Base-by-base conservation (phyloP, 2,797 vertebrate species). In the Hippoglossus hippoglossus region DNA sequence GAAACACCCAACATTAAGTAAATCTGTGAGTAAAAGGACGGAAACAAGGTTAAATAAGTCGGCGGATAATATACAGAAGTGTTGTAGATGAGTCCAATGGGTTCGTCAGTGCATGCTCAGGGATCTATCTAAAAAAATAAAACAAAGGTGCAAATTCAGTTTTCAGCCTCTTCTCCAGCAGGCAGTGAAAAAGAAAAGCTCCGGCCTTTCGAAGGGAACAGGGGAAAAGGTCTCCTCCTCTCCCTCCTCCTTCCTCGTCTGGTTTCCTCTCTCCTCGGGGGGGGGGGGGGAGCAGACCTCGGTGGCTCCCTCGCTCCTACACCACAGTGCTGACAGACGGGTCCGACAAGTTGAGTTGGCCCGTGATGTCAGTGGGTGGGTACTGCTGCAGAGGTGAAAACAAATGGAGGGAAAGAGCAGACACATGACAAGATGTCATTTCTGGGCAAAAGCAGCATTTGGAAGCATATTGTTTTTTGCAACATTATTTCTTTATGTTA, bases 291-390 rank as follows among this genome's bases (percentile, higher is more conserved):
- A 81, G 75, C 46, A 26, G 49, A 47, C 66, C 15, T 76, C 71
- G 2, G 47, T 2, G 64, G 70, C 62, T 80, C 77, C 78, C 84
- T 89, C 91, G 83, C 77, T 94, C 44, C 94, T 76, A 99, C 92
- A 99, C 98, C 96, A 99, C 98, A 51, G 98, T 99, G 96, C 98
- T 99, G 95, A 99, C 98, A 86, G 98, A 99, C 88, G 98, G 98
- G 94, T 99, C 98, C 47, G 98, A 99, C 93, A 99, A 94, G 96
- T 99, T 99, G 94, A 99, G 97, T 93, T 98, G 97, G 91, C 98
- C 98, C 12, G 98, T 96, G 95, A 98, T 98, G 95, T 99, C 98
- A 78, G 98, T 98, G 87, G 98, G 98, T 88, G 98, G 98, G 89
- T 93, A 99, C 90, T 99, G 98, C 98, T 99, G 98, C 92, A 96